Evolutionary conservation across 2,797 vertebrate species (phyloP), one percentile per base, ranked within the genome.

Genomic region (Carduelis carduelis): DNA sequence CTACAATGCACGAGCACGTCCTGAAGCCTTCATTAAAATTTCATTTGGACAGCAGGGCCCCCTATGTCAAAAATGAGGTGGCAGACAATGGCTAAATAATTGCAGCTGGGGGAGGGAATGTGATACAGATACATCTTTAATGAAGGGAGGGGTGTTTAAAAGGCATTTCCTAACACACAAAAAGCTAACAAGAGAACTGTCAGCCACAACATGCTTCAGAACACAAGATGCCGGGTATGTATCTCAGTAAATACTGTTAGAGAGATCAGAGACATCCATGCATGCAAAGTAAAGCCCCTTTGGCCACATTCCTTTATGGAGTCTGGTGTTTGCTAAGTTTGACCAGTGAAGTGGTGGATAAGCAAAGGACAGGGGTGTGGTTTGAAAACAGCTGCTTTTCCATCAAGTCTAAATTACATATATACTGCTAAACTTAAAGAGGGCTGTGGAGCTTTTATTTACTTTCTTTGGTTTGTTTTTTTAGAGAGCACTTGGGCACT

Each of bases 21-120:
- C 44, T 94, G 43, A 83, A 90, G 47, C 74, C 57, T 95, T 97
- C 94, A 95, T 97, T 96, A 97, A 96, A 96, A 93, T 95, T 95
- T 92, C 55, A 96, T 95, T 96, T 96, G 84, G 69, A 93, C 87
- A 93, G 84, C 90, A 94, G 83, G 87, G 69, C 74, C 59, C 57
- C 52, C 93, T 92, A 26, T 86, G 80, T 89, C 83, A 95, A 91
- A 96, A 96, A 92, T 71, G 75, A 91, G 75, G 71, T 87, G 80
- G 80, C 65, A 92, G 83, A 50, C 93, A 91, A 92, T 81, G 39
- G 63, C 43, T 95, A 74, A 85, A 87, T 92, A 97, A 93, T 95
- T 92, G 68, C 65, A 72, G 27, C 5, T 80, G 34, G 44, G 47
- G 70, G 55, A 70, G 39, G 13, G n/a, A 83, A 76, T 65, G 59